phyloP scores from a whole-genome alignment of 1,140 invertebrate species.

The Ostrea edulis region DNA sequence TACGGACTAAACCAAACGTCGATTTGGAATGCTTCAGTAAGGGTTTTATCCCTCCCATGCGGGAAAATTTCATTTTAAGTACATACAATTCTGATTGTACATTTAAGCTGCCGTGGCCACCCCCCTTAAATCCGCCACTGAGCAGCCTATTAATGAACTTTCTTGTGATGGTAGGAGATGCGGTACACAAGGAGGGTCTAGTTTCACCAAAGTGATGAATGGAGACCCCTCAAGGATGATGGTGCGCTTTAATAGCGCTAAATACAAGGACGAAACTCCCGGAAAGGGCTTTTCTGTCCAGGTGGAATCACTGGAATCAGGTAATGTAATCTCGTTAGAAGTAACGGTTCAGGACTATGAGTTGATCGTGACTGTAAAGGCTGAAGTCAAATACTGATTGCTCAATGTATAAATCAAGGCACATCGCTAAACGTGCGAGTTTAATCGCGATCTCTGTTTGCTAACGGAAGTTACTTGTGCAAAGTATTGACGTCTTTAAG shows the following conservation, averaged over 20 bases:
- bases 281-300: neutral
- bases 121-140: neutral
- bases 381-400: too few relatives aligned
- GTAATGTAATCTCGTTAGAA: neutral
- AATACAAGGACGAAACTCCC: neutral
- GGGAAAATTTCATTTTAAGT: too few relatives aligned
- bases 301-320: neutral
- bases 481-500: too few relatives aligned
- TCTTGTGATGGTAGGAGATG: neutral
- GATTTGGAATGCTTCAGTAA: too few relatives aligned
- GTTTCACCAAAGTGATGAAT: neutral
- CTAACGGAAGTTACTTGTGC: neutral
- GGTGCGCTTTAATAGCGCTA: neutral
- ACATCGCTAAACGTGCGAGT: neutral
- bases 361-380: too few relatives aligned
- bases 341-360: neutral
- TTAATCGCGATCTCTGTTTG: neutral
- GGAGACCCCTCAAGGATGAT: neutral
- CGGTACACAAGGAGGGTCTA: neutral
- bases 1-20: too few relatives aligned
- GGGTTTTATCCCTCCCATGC: too few relatives aligned
- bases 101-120: too few relatives aligned
- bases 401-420: neutral
- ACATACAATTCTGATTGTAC: neutral
- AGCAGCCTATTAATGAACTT: neutral